phyloP scores from a whole-genome alignment of 2,113 vertebrate genomes.

The Oryctolagus cuniculus region DNA sequence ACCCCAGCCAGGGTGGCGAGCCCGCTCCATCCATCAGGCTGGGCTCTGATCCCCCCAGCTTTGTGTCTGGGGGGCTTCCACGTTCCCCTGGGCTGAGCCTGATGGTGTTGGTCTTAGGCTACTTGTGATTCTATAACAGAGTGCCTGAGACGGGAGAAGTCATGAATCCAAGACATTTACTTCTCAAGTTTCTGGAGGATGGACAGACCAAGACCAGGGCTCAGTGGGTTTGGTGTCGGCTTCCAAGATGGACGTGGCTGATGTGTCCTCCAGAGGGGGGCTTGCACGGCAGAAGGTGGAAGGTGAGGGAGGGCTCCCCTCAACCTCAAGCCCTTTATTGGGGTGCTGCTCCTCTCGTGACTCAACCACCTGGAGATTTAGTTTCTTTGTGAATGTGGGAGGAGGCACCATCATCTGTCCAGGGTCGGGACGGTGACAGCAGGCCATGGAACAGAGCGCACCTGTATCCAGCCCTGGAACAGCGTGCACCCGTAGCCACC shows the following conservation, averaged over 20 bases:
- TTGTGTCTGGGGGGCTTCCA: not conserved
- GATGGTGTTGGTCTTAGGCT: not conserved
- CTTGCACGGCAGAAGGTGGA: too few relatives aligned
- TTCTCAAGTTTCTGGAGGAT: not conserved
- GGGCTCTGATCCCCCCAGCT: too few relatives aligned
- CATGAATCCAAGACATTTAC: not conserved
- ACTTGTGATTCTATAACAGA: not conserved
- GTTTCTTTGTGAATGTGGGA: not conserved
- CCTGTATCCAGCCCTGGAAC: too few relatives aligned
- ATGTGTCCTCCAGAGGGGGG: not conserved
- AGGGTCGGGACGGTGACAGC: not conserved
- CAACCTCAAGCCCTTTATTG: not conserved
- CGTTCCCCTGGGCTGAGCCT: accelerated
- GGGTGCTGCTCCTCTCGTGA: not conserved
- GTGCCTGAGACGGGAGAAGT: not conserved
- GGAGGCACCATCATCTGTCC: not conserved
- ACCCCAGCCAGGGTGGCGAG: accelerated
- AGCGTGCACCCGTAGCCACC: too few relatives aligned
- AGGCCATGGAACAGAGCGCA: not conserved
- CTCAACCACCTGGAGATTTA: not conserved
- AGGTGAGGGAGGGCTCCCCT: not conserved
- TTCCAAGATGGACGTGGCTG: too few relatives aligned
- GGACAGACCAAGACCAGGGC: too few relatives aligned
- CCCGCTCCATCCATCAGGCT: accelerated
- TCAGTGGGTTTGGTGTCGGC: not conserved